Evolutionary conservation across 2,888 invertebrate genomes (phyloP), one percentile per base, ranked within the genome.

Genomic region (Buathra laborator): DNA sequence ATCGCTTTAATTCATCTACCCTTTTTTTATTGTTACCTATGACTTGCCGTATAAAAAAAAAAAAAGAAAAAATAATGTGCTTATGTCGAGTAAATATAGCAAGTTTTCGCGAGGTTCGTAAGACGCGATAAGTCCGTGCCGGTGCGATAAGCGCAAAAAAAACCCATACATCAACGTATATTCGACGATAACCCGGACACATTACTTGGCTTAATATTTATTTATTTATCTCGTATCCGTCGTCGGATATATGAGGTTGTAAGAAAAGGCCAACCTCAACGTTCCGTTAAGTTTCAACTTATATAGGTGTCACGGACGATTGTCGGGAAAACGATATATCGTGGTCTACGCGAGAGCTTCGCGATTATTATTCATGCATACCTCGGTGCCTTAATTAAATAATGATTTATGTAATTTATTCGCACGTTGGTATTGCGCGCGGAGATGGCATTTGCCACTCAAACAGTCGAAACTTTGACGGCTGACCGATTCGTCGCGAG

Each of bases 361-460:
- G 19, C 10, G 83, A 86, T 86, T 83, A 86, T 86, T 88, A 87
- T 88, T 88, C 86, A 85, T 86, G 77, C 85, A 72, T 81, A 80
- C 75, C 79, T 75, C 67, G 77, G 75, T 78, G 85, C 82, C 83
- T 88, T 87, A 84, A 89, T 89, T 88, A 85, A 88, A 87, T 87
- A 87, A 88, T 87, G 84, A 88, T 88, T 86, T 81, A 86, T 83
- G 84, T 85, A 81, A 87, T 85, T 84, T 87, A 86, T 88, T 84
- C 83, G 59, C 37, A 56, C 81, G 32, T 66, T 78, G 59, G 19
- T 59, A 53, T 70, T 48, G 67, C 64, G 46, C 78, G 68, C 70
- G 43, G 75, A 53, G 56, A 75, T 37, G 37, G 37, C 24, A 64
- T 46, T 70, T 64, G 70, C 76, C 68, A 70, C 76, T 68, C 16